phyloP scores from a whole-genome alignment of 2,888 invertebrate species.

The Pammene aurita region DNA sequence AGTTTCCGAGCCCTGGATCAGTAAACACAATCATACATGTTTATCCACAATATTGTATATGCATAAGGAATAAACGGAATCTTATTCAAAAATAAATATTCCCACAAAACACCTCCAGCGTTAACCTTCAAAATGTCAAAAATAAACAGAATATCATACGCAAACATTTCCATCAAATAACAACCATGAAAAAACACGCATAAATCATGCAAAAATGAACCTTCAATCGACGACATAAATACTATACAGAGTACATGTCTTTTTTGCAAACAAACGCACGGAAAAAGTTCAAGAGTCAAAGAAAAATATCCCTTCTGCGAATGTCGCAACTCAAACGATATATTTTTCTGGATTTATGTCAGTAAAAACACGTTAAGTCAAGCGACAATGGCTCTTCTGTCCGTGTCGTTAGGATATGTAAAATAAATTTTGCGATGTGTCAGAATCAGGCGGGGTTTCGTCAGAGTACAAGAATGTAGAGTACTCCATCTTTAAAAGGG shows the following conservation, averaged over 20 bases:
- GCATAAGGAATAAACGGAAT: neutral
- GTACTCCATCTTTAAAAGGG: neutral
- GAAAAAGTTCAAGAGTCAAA: constrained; percentile 21
- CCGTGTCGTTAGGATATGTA: constrained; percentile 4
- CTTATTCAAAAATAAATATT: constrained; percentile 8
- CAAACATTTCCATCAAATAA: constrained; percentile 25
- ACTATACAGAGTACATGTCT: neutral
- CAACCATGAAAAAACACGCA: neutral
- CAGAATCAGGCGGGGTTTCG: constrained; percentile 15
- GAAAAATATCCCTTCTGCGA: constrained; percentile 22
- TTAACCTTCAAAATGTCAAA: constrained; percentile 19
- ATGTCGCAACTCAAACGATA: constrained; percentile 8
- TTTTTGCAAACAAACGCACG: neutral
- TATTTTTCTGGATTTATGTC: constrained; percentile 21
- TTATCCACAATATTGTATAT: neutral
- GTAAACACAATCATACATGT: neutral
- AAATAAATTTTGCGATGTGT: constrained; percentile 21
- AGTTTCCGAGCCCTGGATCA: too few relatives aligned
- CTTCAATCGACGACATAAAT: neutral
- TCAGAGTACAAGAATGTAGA: neutral
- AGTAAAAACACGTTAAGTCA: constrained; percentile 4
- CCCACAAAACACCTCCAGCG: constrained; percentile 13
- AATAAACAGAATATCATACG: constrained; percentile 25
- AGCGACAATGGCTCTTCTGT: constrained; percentile 16
- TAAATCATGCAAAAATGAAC: constrained; percentile 1